A percentile compares a stretch with the other conserved stretches of the same genome.
Evolutionary conservation across 2,797 vertebrate genomes (phyloP).

Genomic region (Mionectes olivaceus): DNA sequence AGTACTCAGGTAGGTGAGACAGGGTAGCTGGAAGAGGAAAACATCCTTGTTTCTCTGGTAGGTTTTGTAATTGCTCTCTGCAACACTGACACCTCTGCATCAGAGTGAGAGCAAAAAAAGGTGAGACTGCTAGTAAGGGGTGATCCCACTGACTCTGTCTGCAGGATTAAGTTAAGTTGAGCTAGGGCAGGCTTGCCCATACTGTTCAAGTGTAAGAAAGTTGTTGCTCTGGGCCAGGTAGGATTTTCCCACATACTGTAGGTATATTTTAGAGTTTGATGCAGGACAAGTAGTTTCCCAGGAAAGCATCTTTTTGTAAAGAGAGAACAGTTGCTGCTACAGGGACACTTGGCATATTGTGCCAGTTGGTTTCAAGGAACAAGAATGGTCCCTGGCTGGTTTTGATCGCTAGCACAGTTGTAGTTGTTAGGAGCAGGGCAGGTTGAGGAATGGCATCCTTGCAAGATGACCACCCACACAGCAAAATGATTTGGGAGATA

Average conservation of each 20-base stretch:
- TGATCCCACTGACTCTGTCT: background rate
- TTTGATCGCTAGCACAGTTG: background rate
- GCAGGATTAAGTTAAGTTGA: background rate
- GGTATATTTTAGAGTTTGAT: background rate
- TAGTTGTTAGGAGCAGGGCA: background rate
- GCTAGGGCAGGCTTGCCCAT: background rate
- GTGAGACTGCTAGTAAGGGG: background rate
- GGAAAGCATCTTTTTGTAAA: background rate
- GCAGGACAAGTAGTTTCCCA: background rate
- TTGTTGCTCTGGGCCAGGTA: background rate
- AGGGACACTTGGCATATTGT: background rate
- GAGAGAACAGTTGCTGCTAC: background rate
- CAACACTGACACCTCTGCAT: background rate
- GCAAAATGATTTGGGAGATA: background rate
- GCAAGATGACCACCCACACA: background rate
- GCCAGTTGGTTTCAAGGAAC: background rate
- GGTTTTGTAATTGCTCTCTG: background rate
- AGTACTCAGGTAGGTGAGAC: background rate
- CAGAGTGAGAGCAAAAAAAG: background rate
- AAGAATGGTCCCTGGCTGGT: background rate
- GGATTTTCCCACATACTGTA: background rate
- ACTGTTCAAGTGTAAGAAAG: background rate
- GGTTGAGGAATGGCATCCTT: background rate
- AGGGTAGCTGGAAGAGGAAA: background rate
- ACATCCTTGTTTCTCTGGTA: background rate